Evolutionary conservation across 2,888 invertebrate species (phyloP), one percentile per base, ranked within the genome.

Genomic region (Acronicta leporina): DNA sequence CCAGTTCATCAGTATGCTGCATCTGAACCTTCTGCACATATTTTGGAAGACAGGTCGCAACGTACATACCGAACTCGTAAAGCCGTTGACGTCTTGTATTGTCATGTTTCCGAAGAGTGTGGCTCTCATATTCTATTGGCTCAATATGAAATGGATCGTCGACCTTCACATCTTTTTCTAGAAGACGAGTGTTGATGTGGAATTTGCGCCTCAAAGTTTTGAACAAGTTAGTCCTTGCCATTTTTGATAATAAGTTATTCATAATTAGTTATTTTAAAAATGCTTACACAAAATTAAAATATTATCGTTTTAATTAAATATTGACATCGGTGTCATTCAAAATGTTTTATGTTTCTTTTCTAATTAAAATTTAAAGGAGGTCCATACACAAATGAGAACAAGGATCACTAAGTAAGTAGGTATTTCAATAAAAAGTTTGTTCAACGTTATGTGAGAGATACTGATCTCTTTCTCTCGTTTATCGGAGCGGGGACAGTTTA

Each of bases 51-150:
- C 93, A 94, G 3, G 89, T 86, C 1, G 91, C 94, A 0, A 89
- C 89, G 67, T 94, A 94, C 4, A 94, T 71, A 16, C 94, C 94
- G 51, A 92, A 94, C 51, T 93, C 91, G 52, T 94, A 93, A 1
- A 93, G 77, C 15, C 67, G 80, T 74, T 92, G 90, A 3, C 94
- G 85, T 47, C 65, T 78, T 0, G 48, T 45, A 46, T 92, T 93
- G 53, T 93, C 83, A 62, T 94, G 94, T 45, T 71, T 84, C 50
- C 84, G 84, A 1, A 93, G 42, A 0, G 91, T 93, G 62, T 85
- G 81, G 46, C 74, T 74, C 14, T 82, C 68, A 15, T 75, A 65
- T 43, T 83, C 83, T 2, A 93, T 81, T 0, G 89, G 89, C 35
- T 71, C 58, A 8, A 70, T 69, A 6, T 51, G n/a, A 15, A 58